These are phyloP conservation scores for Camelus bactrianus DNA, from an alignment of 2,113 vertebrate genomes.

Conservation along the genomic window DNA sequence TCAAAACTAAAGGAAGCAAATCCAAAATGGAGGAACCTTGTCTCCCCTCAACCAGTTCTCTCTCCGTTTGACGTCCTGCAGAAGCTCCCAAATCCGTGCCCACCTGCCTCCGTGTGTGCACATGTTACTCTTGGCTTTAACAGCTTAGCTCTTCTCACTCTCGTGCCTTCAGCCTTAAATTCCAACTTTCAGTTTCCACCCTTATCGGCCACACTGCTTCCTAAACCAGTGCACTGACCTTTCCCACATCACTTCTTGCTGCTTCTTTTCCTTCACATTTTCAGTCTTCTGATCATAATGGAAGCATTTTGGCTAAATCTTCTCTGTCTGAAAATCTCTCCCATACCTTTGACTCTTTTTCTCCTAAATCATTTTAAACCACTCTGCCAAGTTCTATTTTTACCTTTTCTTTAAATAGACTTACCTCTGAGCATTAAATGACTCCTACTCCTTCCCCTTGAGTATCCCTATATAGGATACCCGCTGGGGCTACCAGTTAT, in stretches of 20 bases:
- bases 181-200: neutral
- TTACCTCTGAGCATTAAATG: conserved; percentile 30
- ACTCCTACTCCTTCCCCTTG: neutral
- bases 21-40: neutral
- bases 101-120: fast-evolving
- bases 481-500: neutral
- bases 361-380: conserved; percentile 13
- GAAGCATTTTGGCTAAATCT: neutral
- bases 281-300: neutral
- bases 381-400: neutral
- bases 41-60: neutral
- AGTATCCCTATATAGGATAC: neutral
- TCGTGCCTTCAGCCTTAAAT: neutral
- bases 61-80: neutral
- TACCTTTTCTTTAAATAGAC: conserved; percentile 33
- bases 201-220: neutral
- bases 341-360: neutral
- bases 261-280: neutral
- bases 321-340: neutral
- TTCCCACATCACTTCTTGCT: neutral
- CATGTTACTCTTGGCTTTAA: fast-evolving
- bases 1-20: neutral
- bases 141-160: neutral
- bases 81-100: fast-evolving
- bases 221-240: neutral